These are phyloP conservation scores for Pachyseris speciosa DNA, from an alignment of 64 coral and sea anemone species.

Conservation along the genomic window DNA sequence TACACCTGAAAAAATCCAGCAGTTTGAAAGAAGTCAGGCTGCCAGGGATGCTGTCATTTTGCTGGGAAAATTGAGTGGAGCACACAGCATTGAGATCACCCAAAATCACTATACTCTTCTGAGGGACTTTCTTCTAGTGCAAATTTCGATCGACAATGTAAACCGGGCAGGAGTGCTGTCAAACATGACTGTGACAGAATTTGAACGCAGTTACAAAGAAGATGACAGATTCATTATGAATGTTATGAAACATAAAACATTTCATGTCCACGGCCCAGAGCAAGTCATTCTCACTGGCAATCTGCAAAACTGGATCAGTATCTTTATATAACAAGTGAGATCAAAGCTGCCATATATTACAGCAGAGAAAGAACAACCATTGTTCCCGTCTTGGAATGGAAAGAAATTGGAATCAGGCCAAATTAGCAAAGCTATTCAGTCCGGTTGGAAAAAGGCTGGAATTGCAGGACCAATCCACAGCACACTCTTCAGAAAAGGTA, in stretches of 20 bases:
- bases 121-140: conserved; percentile 8
- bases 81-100: no score
- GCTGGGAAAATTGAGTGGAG: no score
- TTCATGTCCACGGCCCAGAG: conserved; percentile 24
- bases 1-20: no score
- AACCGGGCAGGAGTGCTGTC: conserved; percentile 35
- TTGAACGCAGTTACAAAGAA: conserved; percentile 6
- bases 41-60: no score
- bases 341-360: conserved; percentile 1
- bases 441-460: conserved; percentile 68
- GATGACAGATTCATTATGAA: conserved; percentile 24
- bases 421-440: conserved; percentile 69
- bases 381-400: conserved; percentile 79
- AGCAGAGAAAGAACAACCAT: not conserved
- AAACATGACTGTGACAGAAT: conserved; percentile 41
- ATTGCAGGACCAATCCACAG: conserved; percentile 36
- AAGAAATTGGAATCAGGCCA: conserved; percentile 65
- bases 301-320: conserved; percentile 13
- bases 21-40: no score
- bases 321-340: conserved; percentile 23
- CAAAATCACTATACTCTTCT: no score
- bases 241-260: conserved; percentile 25
- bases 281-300: not conserved
- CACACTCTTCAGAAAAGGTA: conserved; percentile 67
- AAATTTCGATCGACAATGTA: conserved; percentile 7